Evolutionary conservation across 2,888 invertebrate genomes (phyloP).

Genomic region (Aporophyla nigra): DNA sequence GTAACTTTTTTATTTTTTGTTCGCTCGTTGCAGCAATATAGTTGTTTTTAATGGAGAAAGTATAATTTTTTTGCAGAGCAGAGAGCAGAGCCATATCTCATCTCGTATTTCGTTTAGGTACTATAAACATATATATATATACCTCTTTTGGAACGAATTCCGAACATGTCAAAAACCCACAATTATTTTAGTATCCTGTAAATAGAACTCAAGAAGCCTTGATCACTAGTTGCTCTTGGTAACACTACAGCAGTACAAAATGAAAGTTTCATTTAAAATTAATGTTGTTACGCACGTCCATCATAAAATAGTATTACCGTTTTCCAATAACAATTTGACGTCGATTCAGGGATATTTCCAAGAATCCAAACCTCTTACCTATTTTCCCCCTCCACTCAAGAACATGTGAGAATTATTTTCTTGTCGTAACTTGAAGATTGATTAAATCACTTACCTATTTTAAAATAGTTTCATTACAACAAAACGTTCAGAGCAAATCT

Average conservation of each 20-base stretch:
- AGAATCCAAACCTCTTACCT: background rate
- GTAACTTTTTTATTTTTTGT: constrained; percentile 44
- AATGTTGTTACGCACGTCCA: background rate
- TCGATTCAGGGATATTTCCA: background rate
- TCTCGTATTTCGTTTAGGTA: too few species aligned
- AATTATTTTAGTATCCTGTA: too few species aligned
- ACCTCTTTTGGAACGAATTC: background rate
- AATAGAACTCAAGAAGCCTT: background rate
- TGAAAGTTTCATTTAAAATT: background rate
- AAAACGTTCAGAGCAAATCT: background rate
- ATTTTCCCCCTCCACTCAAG: background rate
- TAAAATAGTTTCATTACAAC: background rate
- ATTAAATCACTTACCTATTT: background rate
- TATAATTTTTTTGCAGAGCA: background rate
- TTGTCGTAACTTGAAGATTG: background rate
- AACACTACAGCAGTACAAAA: background rate
- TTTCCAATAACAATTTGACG: background rate
- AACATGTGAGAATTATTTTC: background rate
- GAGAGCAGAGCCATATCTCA: too few species aligned
- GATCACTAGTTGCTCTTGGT: background rate
- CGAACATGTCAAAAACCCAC: background rate
- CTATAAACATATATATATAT: background rate
- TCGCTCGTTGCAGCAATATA: background rate
- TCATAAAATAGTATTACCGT: background rate
- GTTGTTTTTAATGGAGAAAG: background rate